Evolutionary conservation across 2,113 vertebrate species (phyloP), one percentile per base, ranked within the genome.

Genomic region (Archilochus colubris): DNA sequence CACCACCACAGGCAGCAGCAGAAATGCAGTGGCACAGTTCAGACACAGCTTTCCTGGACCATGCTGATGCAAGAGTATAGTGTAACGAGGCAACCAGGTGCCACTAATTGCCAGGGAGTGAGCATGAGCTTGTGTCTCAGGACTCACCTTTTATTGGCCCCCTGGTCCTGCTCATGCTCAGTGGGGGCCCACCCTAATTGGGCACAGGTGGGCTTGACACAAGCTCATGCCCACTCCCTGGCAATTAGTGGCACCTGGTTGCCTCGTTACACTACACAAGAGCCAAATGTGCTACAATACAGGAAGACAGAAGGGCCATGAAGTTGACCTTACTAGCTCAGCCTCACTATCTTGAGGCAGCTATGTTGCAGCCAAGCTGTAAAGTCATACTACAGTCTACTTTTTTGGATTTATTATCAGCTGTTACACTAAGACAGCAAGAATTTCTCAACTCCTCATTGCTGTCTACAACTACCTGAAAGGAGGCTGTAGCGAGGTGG

Each of bases 1-100:
- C 38, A 3, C 12, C 0, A 1, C 1, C 40, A 86, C 12, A 0
- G 0, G 28, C 28, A 61, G 69, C 48, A 3, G 6, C 24, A 89
- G 53, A 67, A 80, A 72, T 1, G n/a, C 54, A 12, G 33, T 0
- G 0, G 38, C 10, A 2, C 40, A n/a, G 27, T 33, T 72, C 38
- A 51, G 66, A 67, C 48, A 40, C 0, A 0, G 23, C 43, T 46
- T 31, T 31, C 48, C 51, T n/a, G 50, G 46, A 61, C 40, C 77
- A 61, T 1, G 1, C 70, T 11, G 20, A 27, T 51, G 33, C 33
- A 64, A 86, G 33, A 33, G 33, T 33, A 33, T 33, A 33, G 33
- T 33, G 33, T 33, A 33, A 33, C 33, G 33, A 33, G 33, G 33
- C 33, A 33, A 33, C 33, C 33, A 33, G 33, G 33, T 33, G 33